Conservation (phyloP, 2,113 vertebrate genomes). For the Danio rerio region DNA sequence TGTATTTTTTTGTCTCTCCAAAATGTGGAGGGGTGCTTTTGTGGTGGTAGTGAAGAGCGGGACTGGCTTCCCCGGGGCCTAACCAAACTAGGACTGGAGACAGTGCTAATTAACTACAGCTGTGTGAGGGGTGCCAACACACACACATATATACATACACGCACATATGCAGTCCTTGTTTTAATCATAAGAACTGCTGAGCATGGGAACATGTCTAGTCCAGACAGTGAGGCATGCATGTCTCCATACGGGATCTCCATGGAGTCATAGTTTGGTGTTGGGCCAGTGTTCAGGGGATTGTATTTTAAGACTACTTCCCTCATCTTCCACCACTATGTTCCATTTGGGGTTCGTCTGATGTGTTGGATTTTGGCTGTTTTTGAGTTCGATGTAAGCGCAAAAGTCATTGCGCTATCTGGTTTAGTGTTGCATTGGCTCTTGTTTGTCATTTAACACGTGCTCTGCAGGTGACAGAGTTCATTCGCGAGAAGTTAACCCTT, state of each 20-base stretch:
- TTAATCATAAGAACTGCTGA: constrained; percentile 36
- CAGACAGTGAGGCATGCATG: constrained; percentile 34
- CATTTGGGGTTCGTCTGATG: neutral
- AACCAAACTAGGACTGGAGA: constrained; percentile 59
- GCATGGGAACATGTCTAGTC: constrained; percentile 24
- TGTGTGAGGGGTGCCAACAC: constrained; percentile 66
- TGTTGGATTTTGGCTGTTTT: neutral
- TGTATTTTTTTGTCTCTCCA: neutral
- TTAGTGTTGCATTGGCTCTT: neutral
- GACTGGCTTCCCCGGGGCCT: constrained; percentile 30
- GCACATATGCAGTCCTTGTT: constrained; percentile 29
- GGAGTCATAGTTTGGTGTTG: constrained; percentile 33
- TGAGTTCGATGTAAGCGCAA: neutral
- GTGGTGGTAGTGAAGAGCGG: constrained; percentile 43
- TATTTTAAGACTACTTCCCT: constrained; percentile 13
- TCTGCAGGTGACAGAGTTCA: neutral
- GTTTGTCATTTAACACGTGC: neutral
- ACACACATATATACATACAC: constrained; percentile 62
- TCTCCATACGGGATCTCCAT: constrained; percentile 19
- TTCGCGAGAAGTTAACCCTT: constrained; percentile 1
- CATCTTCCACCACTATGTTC: constrained; percentile 26
- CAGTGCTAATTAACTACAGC: constrained; percentile 72
- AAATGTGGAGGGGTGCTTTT: constrained; percentile 8
- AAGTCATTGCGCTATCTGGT: neutral
- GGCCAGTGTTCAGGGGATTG: constrained; percentile 10